phyloP scores from a whole-genome alignment of 2,113 vertebrate genomes.

The Channa argus region DNA sequence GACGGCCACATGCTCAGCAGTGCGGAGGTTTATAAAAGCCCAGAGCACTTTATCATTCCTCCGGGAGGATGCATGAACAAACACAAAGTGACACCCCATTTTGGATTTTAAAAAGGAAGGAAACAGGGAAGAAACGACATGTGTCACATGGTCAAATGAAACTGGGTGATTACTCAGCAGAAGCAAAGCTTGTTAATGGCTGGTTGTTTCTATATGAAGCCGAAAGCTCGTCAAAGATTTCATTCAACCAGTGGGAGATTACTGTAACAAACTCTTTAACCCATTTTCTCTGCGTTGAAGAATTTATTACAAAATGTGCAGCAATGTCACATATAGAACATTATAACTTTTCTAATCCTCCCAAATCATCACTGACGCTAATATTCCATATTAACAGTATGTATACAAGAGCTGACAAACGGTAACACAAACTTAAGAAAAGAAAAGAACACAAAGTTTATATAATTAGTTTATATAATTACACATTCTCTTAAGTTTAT shows the following conservation, averaged over 20 bases:
- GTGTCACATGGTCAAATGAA: conserved; percentile 49
- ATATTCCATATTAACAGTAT: not conserved
- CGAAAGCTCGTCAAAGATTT: conserved; percentile 21
- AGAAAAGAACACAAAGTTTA: conserved; percentile 7
- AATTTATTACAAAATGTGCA: not conserved
- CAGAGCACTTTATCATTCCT: conserved; percentile 70
- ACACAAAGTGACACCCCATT: conserved; percentile 67
- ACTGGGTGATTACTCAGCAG: conserved; percentile 5
- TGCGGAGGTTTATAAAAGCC: conserved; percentile 63
- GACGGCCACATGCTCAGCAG: conserved; percentile 59
- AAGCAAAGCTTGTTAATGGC: not conserved
- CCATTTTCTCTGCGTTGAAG: not conserved
- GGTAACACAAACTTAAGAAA: conserved; percentile 14
- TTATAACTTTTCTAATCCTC: not conserved
- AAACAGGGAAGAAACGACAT: conserved; percentile 30
- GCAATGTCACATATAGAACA: not conserved
- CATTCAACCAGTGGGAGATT: not conserved
- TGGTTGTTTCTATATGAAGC: conserved; percentile 23
- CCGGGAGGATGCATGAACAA: conserved; percentile 54
- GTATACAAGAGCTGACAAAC: not conserved
- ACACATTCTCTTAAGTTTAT: conserved; percentile 32
- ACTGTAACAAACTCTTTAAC: conserved; percentile 3
- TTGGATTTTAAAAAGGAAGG: conserved; percentile 20
- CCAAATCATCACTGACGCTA: not conserved
- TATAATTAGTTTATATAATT: conserved; percentile 40